Conservation (phyloP, 2,888 invertebrate genomes). For the Scaptomyza flava region DNA sequence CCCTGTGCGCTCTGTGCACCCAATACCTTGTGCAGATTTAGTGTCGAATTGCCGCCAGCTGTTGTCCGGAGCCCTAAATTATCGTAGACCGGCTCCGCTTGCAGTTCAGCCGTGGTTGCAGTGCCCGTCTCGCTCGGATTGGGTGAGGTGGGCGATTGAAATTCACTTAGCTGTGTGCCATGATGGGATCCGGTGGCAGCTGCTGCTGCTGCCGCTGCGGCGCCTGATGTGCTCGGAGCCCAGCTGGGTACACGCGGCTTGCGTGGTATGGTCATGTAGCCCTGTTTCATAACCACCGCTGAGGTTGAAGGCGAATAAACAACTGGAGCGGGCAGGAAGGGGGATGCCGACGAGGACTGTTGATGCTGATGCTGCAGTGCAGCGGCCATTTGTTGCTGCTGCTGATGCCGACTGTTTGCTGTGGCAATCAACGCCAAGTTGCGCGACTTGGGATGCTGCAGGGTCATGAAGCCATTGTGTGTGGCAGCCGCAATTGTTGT, state of each 20-base stretch:
- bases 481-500: slow-evolving; percentile 83
- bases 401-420: slow-evolving; percentile 85
- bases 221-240: slow-evolving; percentile 87
- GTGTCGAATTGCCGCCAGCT: slow-evolving; percentile 92
- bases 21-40: slow-evolving; percentile 89
- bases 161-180: slow-evolving; percentile 84
- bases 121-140: slow-evolving; percentile 84
- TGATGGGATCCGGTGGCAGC: slow-evolving; percentile 10
- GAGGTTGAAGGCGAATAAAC: slow-evolving; percentile 86
- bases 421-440: slow-evolving; percentile 82
- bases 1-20: slow-evolving; percentile 18
- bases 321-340: slow-evolving; percentile 89
- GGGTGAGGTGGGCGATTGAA: slow-evolving; percentile 82
- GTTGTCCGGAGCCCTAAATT: slow-evolving; percentile 93
- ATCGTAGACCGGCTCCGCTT: slow-evolving; percentile 94
- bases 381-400: slow-evolving; percentile 58
- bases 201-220: slow-evolving; percentile 42
- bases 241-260: slow-evolving; percentile 93
- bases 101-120: slow-evolving; percentile 85
- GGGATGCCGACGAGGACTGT: slow-evolving; percentile 86
- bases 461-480: slow-evolving; percentile 89
- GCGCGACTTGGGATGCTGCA: slow-evolving; percentile 89
- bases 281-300: slow-evolving; percentile 87
- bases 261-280: slow-evolving; percentile 94
- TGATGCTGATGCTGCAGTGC: slow-evolving; percentile 83